Conservation (phyloP, 2,113 vertebrate genomes). For the Mustela lutreola region DNA sequence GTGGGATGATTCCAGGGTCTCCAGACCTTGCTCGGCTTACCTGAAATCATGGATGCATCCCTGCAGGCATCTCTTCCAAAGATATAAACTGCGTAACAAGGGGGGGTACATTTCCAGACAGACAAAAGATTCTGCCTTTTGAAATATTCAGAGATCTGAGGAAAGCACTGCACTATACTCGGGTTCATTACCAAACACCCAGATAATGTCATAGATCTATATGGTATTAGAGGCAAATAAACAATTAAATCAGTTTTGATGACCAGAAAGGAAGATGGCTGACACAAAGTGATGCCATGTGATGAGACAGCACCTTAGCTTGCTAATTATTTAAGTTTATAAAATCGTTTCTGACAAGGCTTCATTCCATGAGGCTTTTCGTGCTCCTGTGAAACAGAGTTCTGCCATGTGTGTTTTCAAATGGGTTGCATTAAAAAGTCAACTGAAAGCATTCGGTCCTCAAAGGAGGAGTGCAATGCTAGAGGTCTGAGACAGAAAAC, state of each 20-base stretch:
- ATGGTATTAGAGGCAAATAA: slow-evolving; percentile 51
- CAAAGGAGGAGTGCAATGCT: background rate
- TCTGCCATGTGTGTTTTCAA: slow-evolving; percentile 51
- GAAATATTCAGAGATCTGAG: slow-evolving; percentile 66
- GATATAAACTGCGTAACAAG: slow-evolving; percentile 26
- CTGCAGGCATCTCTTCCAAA: background rate
- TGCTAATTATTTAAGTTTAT: slow-evolving; percentile 51
- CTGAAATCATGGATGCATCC: background rate
- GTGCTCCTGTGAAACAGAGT: slow-evolving; percentile 20
- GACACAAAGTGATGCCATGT: slow-evolving; percentile 37
- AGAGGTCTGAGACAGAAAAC: background rate
- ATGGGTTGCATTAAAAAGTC: slow-evolving; percentile 49
- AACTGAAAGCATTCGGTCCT: background rate
- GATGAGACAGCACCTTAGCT: slow-evolving; percentile 39
- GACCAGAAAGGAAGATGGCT: slow-evolving; percentile 58
- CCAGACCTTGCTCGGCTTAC: background rate
- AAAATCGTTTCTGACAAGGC: slow-evolving; percentile 53
- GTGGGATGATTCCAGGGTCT: background rate
- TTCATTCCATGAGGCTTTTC: slow-evolving; percentile 39
- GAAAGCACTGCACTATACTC: background rate
- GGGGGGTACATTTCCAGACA: slow-evolving; percentile 50
- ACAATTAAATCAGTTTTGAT: slow-evolving; percentile 66
- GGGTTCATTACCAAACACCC: slow-evolving; percentile 51
- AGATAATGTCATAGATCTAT: background rate
- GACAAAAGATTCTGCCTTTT: slow-evolving; percentile 70